Percentiles rank a stretch among this genome's conserved stretches.
Evolutionary conservation across 2,888 invertebrate species (phyloP).

Genomic region (Acanthosepion esculentum): DNA sequence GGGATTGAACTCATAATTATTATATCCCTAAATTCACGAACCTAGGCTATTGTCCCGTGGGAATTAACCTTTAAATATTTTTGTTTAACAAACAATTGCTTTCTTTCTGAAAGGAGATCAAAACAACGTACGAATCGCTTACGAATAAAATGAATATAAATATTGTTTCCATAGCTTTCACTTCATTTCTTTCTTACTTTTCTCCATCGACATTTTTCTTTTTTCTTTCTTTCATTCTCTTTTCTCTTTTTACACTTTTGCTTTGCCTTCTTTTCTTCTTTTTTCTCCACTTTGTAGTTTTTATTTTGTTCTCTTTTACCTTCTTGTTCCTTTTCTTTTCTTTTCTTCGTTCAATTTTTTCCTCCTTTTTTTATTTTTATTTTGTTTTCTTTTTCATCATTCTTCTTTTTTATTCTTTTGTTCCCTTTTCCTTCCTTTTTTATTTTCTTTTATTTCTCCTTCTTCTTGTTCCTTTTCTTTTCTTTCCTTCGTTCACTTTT

Average conservation of each 20-base stretch:
- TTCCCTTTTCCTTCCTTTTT: background rate
- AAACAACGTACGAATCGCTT: background rate
- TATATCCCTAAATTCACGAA: too few relatives aligned
- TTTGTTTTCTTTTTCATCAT: background rate
- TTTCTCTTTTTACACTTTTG: background rate
- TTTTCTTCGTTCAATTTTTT: background rate
- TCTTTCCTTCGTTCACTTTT: background rate
- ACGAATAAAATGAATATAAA: background rate
- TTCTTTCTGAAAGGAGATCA: too few relatives aligned
- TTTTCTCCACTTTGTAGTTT: too few relatives aligned
- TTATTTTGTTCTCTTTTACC: background rate
- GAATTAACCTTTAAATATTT: too few relatives aligned
- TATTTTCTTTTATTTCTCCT: background rate
- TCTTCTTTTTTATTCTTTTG: too few relatives aligned
- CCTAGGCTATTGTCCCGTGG: too few relatives aligned
- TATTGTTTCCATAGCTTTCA: background rate
- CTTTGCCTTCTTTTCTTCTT: background rate
- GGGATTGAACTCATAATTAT: too few relatives aligned
- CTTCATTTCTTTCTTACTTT: background rate
- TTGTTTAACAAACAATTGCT: too few relatives aligned
- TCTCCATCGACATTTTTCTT: background rate
- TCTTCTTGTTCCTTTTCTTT: background rate
- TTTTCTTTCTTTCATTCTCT: background rate
- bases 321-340: too few relatives aligned
- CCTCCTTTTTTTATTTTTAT: background rate